A percentile compares a stretch with the other conserved stretches of the same genome.
Conservation (phyloP, 2,797 vertebrate species). For the Neostethus bicornis region DNA sequence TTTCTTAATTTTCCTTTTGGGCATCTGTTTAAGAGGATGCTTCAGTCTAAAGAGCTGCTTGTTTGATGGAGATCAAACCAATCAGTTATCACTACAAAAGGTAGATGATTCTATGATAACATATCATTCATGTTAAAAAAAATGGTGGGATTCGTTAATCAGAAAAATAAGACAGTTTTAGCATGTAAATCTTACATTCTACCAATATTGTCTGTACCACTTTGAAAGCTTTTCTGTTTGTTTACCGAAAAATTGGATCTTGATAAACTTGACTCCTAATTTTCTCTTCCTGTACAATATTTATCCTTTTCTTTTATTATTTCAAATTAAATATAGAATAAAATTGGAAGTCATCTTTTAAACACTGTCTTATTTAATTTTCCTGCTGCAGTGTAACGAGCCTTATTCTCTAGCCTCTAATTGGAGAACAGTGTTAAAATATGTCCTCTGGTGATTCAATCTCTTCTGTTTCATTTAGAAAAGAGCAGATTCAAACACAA, state of each 20-base stretch:
- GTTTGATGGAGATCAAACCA: conserved; percentile 61
- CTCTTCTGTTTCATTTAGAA: conserved; percentile 47
- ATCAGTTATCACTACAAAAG: conserved; percentile 67
- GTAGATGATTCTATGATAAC: conserved; percentile 52
- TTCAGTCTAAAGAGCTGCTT: conserved; percentile 45
- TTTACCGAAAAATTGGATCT: conserved; percentile 45
- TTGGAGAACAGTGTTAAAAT: conserved; percentile 67
- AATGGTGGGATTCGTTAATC: conserved; percentile 52
- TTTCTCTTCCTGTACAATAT: conserved; percentile 49
- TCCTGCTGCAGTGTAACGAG: conserved; percentile 53
- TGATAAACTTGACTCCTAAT: conserved; percentile 54
- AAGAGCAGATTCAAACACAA: conserved; percentile 42
- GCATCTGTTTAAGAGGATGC: conserved; percentile 35
- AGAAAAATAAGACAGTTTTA: conserved; percentile 15
- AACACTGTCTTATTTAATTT: conserved; percentile 70
- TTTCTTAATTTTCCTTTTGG: conserved; percentile 33
- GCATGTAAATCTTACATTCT: conserved; percentile 16
- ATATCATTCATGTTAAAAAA: conserved; percentile 63
- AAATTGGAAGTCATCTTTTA: conserved; percentile 65
- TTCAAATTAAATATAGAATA: conserved; percentile 71
- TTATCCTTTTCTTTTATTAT: conserved; percentile 72
- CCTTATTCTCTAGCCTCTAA: conserved; percentile 57
- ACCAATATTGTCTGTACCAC: neutral
- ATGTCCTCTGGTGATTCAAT: conserved; percentile 52
- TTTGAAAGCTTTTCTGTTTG: conserved; percentile 25